phyloP scores from a whole-genome alignment of 2,797 vertebrate genomes.

The Rhincodon typus region DNA sequence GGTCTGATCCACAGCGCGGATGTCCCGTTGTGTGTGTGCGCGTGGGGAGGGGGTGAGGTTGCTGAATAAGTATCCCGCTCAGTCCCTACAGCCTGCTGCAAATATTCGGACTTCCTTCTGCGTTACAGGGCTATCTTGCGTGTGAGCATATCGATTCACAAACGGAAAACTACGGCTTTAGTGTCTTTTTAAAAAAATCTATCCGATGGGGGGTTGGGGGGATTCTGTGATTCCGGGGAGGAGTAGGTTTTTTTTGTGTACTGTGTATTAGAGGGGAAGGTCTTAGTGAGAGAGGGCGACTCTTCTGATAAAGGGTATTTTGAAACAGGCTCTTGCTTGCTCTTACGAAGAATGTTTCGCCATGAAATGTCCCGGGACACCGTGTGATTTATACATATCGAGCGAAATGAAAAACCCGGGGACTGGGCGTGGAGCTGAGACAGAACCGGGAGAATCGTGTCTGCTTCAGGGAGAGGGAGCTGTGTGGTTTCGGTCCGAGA shows the following conservation, averaged over 20 bases:
- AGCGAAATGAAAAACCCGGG: too few relatives aligned
- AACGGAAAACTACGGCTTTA: neutral
- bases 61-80: too few relatives aligned
- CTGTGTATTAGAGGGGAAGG: slow-evolving; percentile 77
- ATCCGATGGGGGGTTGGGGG: neutral
- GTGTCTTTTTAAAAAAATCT: neutral
- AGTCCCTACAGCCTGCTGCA: too few relatives aligned
- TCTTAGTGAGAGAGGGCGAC: slow-evolving; percentile 53
- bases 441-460: neutral
- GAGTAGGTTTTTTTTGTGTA: slow-evolving; percentile 47
- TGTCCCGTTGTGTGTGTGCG: neutral
- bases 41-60: neutral
- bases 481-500: neutral
- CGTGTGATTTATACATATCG: neutral
- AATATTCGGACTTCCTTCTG: neutral
- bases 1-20: neutral
- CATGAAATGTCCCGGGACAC: neutral
- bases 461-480: neutral
- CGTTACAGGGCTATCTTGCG: neutral
- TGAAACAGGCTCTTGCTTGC: neutral
- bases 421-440: neutral
- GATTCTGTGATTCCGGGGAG: slow-evolving; percentile 44
- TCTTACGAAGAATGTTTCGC: neutral
- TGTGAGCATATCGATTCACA: neutral
- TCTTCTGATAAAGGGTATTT: slow-evolving; percentile 40